A percentile compares a stretch with the other conserved stretches of the same genome.
Evolutionary conservation across 2,888 invertebrate genomes (phyloP).

Genomic region (Poecilobothrus nobilitatus): DNA sequence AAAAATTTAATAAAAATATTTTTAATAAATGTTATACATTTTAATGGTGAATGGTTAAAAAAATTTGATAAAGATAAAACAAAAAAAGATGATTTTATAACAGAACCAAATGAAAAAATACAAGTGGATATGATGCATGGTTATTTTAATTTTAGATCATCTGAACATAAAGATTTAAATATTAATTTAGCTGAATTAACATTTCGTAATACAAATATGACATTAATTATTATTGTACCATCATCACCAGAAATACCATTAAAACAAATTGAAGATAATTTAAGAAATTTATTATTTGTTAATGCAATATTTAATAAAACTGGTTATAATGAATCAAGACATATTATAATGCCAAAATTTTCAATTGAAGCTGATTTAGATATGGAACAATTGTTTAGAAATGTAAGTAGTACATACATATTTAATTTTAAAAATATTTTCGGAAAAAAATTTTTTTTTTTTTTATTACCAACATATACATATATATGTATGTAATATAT

Average conservation of each 20-base stretch:
- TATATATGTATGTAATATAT: too few relatives aligned
- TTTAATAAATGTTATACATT: conserved; percentile 77
- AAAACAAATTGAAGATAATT: conserved; percentile 52
- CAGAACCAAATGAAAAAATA: conserved; percentile 47
- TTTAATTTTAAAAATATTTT: background rate
- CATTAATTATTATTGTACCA: conserved; percentile 71
- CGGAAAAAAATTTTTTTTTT: too few relatives aligned
- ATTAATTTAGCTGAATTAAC: conserved; percentile 63
- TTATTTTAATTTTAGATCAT: conserved; percentile 47
- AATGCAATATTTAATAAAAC: conserved; percentile 43
- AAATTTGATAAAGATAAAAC: conserved; percentile 57
- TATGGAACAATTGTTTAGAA: conserved; percentile 49
- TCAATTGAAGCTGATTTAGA: conserved; percentile 67
- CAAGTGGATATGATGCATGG: conserved; percentile 65
- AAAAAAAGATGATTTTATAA: conserved; percentile 56
- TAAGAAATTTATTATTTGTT: conserved; percentile 50
- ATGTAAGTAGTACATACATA: conserved; percentile 42
- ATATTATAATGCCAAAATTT: conserved; percentile 61
- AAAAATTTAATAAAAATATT: conserved; percentile 55
- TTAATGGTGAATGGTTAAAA: conserved; percentile 73
- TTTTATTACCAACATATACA: too few relatives aligned
- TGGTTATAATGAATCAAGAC: conserved; percentile 26
- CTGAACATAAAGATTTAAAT: conserved; percentile 44
- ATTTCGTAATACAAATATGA: conserved; percentile 60
- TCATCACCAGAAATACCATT: conserved; percentile 52